Evolutionary conservation across 2,113 vertebrate species (phyloP), one percentile per base, ranked within the genome.

Genomic region (Osmerus eperlanus): DNA sequence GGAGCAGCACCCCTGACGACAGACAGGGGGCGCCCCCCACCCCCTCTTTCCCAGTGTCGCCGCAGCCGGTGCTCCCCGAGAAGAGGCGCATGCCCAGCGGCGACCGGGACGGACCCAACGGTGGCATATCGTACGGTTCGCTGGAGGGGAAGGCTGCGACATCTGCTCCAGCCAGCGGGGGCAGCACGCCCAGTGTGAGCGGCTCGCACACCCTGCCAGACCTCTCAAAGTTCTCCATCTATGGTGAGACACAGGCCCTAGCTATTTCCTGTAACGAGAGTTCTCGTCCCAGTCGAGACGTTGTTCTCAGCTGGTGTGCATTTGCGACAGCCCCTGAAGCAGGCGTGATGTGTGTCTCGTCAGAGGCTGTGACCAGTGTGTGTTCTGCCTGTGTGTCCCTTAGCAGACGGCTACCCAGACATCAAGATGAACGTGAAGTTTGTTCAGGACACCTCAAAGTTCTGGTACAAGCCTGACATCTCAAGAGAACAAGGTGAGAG

Each of bases 401-500:
- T 64, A 74, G 68, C 87, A 95, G 97, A 99, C 65, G 91, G 93
- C 64, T 97, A 95, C 81, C 96, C 96, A 0, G 97, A 99, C 88
- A 96, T 96, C 1, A 94, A 94, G 86, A 95, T 97, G 71, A 97
- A 95, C 0, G 94, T 99, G 68, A 99, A 98, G 85, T 99, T 99
- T 91, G 97, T 99, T 47, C 97, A 99, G 90, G 97, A 99, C 85
- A 99, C 97, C 6, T 97, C 97, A 68, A 98, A 95, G 88, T 99
- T 91, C 89, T 99, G 97, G 97, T 99, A 99, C 90, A 99, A 99
- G 72, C 95, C 96, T 0, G 97, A 98, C 65, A 99, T 99, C 85
- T 95, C 96, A 81, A 91, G 97, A 81, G 97, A 99, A 79, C 96
- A 99, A 90, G 97, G 97, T 99, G 72, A 74, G 72, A 74, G 32